Base-by-base conservation (phyloP, 2,797 vertebrate genomes). In the Rhinophrynus dorsalis region DNA sequence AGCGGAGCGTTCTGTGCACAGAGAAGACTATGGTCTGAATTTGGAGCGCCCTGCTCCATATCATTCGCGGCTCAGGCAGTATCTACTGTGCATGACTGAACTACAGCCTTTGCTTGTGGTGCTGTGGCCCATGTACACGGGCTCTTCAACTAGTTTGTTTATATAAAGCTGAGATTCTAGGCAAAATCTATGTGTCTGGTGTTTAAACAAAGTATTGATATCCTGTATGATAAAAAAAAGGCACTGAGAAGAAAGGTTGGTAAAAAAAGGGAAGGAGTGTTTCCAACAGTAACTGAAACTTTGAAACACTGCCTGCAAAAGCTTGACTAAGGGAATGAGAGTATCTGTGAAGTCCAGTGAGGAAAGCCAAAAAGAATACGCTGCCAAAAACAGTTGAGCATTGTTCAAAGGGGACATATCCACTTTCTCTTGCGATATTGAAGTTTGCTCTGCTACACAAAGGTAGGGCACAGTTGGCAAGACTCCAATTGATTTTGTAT, bases 271-370 rank as follows among this genome's bases (percentile, higher is more conserved):
- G 18, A 59, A 52, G 15, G 67, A 78, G 44, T 61, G 8, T 48
- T 67, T 50, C 58, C 30, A 1, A 74, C 67, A 78, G 73, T 68
- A 76, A 21, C 13, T 67, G 74, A 51, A 51, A 76, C 67, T 80
- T 81, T 75, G 83, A 81, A 84, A 79, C 55, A 69, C 20, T 78
- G 76, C 76, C 79, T 82, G 74, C 62, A 76, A 79, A 76, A 52
- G 37, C 76, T 83, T 74, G 66, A 76, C 78, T 82, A 78, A 76
- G 70, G 74, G 67, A 78, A 75, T 75, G 56, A 74, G 33, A 69
- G 11, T 78, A 70, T 79, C 51, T 69, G 1, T 78, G 67, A 76
- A 77, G 74, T 57, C 4, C 40, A 47, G 78, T 74, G 75, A 76
- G 80, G 74, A 81, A 83, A 78, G 78, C 77, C 75, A 81, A 61